Evolutionary conservation across 2,888 invertebrate species (phyloP).

Genomic region (Drosophila emarginata): DNA sequence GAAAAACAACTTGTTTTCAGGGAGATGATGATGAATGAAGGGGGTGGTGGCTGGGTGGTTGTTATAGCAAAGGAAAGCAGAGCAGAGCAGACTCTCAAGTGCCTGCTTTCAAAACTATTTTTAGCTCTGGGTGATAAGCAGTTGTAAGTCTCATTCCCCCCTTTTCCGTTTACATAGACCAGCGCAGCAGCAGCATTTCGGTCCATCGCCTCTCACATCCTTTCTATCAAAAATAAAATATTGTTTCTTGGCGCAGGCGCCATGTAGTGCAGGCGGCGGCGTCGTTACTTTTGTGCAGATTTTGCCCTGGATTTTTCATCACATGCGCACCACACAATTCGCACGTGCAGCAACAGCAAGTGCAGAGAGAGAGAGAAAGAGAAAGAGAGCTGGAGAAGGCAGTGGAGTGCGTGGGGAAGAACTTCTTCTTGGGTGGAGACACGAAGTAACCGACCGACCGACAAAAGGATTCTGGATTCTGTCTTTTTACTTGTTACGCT

Average conservation of each 20-base stretch:
- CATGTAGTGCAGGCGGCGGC: neutral
- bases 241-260: constrained; percentile 48
- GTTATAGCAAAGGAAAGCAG: neutral
- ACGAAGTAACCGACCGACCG: constrained; percentile 14
- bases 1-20: neutral
- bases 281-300: constrained; percentile 48
- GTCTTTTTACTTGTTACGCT: constrained; percentile 60
- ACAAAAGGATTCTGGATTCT: neutral
- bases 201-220: constrained; percentile 19
- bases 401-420: neutral
- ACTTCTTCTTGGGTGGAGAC: constrained; percentile 32
- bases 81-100: constrained; percentile 25
- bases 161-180: neutral
- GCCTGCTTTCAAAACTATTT: constrained; percentile 35
- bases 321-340: constrained; percentile 62
- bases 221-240: neutral
- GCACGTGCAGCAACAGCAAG: constrained; percentile 30
- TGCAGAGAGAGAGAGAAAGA: constrained; percentile 17
- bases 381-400: constrained; percentile 1
- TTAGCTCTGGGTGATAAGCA: constrained; percentile 41
- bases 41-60: neutral
- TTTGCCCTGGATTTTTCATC: constrained; percentile 71
- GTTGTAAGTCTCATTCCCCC: neutral
- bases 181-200: too few species aligned
- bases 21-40: neutral